Evolutionary conservation across 2,797 vertebrate species (phyloP), one percentile per base, ranked within the genome.

Genomic region (Syngnathus rostellatus): DNA sequence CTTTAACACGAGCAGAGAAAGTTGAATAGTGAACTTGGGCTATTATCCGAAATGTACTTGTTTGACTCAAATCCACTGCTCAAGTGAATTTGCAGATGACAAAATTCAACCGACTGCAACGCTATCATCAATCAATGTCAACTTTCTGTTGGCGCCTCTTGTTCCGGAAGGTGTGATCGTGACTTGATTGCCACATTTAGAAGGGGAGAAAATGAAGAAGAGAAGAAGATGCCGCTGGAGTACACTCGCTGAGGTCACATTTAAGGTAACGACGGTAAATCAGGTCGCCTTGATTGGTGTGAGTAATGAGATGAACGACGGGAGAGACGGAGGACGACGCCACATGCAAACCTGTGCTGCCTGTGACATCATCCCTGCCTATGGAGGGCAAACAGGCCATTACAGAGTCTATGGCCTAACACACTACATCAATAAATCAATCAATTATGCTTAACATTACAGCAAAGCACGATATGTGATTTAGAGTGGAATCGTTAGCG

Each of bases 221-320:
- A 84, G 77, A 76, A 72, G 80, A 84, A 79, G 80, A 85, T 76
- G 77, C 73, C 71, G 76, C 69, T 77, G 76, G 75, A 86, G 82
- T 69, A 76, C 72, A 83, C 79, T 73, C 73, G 55, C 67, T 62
- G 80, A 82, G 83, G 74, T 83, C 81, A 84, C 73, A 74, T 83
- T 83, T 81, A 83, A 74, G 80, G 82, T 80, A 83, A 81, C 60
- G 60, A 80, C 79, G 69, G 85, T 81, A 84, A 86, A 88, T 87
- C 85, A 85, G 81, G 85, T 74, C 80, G 68, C 75, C 81, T 82
- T 84, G 85, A 87, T 89, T 87, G 77, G 71, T 76, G 63, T 76
- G 78, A 81, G 82, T 78, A 83, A 84, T 77, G 77, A 69, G 77
- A 69, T 74, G 73, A 79, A 79, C 74, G 72, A 84, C 73, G 78